Base-by-base conservation (phyloP, 2,797 vertebrate species). In the Danio kyathit region DNA sequence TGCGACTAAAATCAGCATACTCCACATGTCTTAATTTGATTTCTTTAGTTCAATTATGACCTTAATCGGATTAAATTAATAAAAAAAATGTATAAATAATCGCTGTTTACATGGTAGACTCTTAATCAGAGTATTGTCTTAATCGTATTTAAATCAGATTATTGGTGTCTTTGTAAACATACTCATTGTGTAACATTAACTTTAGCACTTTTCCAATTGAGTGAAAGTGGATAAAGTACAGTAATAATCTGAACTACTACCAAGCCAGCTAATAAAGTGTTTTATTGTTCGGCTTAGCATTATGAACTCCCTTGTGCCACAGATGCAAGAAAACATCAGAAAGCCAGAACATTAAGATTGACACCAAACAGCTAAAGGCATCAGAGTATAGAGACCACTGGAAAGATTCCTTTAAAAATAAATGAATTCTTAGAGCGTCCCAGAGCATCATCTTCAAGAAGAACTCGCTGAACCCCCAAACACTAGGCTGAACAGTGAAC, bases 351-450 rank as follows among this genome's bases (percentile, higher is more conserved):
- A 10, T 29, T 64, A n/a, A 17, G 49, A 19, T 56, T 19, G 66
- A 29, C n/a, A n/a, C 49, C 29, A 67, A 51, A 63, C 16, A 56
- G 63, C 63, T 19, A 29, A 59, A 81, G n/a, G 43, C 61, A 65
- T 63, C 73, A 52, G 4, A 64, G 10, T 4, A 11, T 7, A 17
- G 48, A 17, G 38, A 64, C 10, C 16, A 75, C 49, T 38, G 16
- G 66, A 74, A 73, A 56, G 70, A 73, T 44, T 5, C 6, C 70
- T 43, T 73, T 46, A 29, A n/a, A 21, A 60, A 38, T 56, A 60
- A 59, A 48, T 59, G 3, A 52, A 41, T 51, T 63, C 16, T 61
- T 12, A 41, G 12, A 63, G 44, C 29, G 7, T 63, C 59, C 29
- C 73, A 40, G n/a, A 63, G 29, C 46, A 19, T 59, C 38, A 64